Conservation (phyloP, 2,888 invertebrate genomes). For the Watsonalla cultraria region DNA sequence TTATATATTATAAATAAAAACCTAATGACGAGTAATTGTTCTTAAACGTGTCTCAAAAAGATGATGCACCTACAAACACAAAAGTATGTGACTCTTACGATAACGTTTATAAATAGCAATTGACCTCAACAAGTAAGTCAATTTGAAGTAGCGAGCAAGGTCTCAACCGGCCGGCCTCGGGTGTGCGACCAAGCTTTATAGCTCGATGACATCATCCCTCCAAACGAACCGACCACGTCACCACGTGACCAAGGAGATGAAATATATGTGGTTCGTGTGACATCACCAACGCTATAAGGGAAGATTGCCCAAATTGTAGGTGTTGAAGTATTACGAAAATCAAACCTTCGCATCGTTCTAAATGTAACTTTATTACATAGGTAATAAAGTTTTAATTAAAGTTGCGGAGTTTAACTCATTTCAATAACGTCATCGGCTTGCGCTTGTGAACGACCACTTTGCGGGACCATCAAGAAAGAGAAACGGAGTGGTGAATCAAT, state of each 20-base stretch:
- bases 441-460: too few species aligned
- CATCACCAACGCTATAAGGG: not conserved
- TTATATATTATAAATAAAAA: too few species aligned
- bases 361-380: too few species aligned
- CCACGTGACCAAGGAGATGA: not conserved
- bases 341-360: too few species aligned
- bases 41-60: too few species aligned
- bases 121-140: constrained; percentile 24
- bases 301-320: not conserved
- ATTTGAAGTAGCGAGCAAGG: constrained; percentile 22
- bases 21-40: too few species aligned
- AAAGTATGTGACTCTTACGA: not conserved
- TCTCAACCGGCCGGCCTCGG: constrained; percentile 33
- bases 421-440: too few species aligned
- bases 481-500: too few species aligned
- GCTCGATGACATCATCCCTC: constrained; percentile 43
- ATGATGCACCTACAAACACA: not conserved
- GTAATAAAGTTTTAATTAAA: too few species aligned
- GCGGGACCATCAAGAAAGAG: too few species aligned
- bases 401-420: too few species aligned
- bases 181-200: constrained; percentile 27
- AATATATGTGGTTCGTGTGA: not conserved
- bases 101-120: constrained; percentile 6
- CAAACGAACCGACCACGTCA: constrained; percentile 22
- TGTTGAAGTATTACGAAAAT: not conserved